Evolutionary conservation across 2,797 vertebrate genomes (phyloP), one percentile per base, ranked within the genome.

Genomic region (Phrynocephalus guinanensis): DNA sequence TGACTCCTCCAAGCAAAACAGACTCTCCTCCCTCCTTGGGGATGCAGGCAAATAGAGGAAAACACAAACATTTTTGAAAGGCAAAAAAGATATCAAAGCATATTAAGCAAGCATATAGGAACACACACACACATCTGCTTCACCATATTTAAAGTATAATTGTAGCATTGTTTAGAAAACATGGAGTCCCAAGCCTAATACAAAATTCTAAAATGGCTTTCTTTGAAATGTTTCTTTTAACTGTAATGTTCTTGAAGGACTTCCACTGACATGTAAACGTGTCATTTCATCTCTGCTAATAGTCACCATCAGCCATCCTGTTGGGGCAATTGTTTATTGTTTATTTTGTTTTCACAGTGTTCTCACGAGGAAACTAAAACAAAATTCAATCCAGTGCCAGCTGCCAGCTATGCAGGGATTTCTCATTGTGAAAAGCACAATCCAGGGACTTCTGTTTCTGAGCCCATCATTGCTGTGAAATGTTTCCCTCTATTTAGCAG

Each of bases 271-370:
- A 30, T 93, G 0, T 83, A 81, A 75, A 86, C 83, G 89, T 87
- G 52, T 26, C 44, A 93, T 93, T 92, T 93, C 83, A 66, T 92
- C 81, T 90, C 79, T 88, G 52, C 63, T 95, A 93, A 90, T 91
- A 95, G 85, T 90, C 48, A 80, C 85, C 56, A 83, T 48, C 73
- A 92, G 86, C 72, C 0, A 0, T 48, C 91, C 56, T 33, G 2
- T 78, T 92, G 88, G 75, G 86, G 90, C 38, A 44, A 84, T 18
- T 4, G 71, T 73, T 73, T 70, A 44, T 44, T 44, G 38, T 44
- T 44, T 44, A 44, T 44, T 44, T 44, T 44, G 6, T 73, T 33
- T 73, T 84, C 90, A 85, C 82, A 86, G 73, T 90, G 28, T 79
- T 88, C 85, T 91, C 92, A 90, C 78, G 87, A 26, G 88, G 78